A percentile compares a stretch with the other conserved stretches of the same genome.
Evolutionary conservation across 2,888 invertebrate genomes (phyloP).

Genomic region (Athrips mouffetella): DNA sequence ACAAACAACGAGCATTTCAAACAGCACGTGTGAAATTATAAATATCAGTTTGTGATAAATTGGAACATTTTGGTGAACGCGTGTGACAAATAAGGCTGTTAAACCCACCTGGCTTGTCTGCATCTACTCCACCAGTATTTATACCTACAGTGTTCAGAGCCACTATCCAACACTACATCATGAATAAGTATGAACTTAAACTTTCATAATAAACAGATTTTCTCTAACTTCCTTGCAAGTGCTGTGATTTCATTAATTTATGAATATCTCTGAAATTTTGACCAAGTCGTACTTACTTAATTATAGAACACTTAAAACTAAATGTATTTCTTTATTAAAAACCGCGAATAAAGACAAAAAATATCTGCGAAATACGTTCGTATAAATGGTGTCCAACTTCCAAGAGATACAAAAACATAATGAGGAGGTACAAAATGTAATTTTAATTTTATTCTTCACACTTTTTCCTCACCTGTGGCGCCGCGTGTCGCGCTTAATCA

Average conservation of each 20-base stretch:
- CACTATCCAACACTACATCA: not conserved
- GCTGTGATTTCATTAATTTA: too few relatives aligned
- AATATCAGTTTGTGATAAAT: constrained; percentile 62
- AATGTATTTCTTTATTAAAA: too few relatives aligned
- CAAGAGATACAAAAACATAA: constrained; percentile 38
- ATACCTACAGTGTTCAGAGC: not conserved
- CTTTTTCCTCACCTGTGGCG: constrained; percentile 42
- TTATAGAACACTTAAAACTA: too few relatives aligned
- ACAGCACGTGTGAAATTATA: constrained; percentile 27
- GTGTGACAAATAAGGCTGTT: constrained; percentile 68
- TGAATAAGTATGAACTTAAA: constrained; percentile 5
- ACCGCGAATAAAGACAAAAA: not conserved
- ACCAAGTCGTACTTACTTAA: too few relatives aligned
- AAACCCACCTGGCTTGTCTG: constrained; percentile 63
- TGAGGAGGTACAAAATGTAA: constrained; percentile 49
- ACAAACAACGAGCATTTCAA: not conserved
- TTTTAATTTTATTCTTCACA: constrained; percentile 57
- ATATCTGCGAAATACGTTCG: not conserved
- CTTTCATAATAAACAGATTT: constrained; percentile 3
- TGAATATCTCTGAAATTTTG: not conserved
- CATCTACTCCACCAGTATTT: constrained; percentile 12
- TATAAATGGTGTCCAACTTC: constrained; percentile 29
- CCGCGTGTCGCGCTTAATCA: constrained; percentile 47
- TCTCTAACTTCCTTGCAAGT: too few relatives aligned
- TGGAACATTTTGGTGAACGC: constrained; percentile 55